Percentiles rank a stretch among this genome's conserved stretches.
These are phyloP conservation scores for Eleutherodactylus coqui DNA, from an alignment of 2,797 vertebrate species.

Conservation along the genomic window DNA sequence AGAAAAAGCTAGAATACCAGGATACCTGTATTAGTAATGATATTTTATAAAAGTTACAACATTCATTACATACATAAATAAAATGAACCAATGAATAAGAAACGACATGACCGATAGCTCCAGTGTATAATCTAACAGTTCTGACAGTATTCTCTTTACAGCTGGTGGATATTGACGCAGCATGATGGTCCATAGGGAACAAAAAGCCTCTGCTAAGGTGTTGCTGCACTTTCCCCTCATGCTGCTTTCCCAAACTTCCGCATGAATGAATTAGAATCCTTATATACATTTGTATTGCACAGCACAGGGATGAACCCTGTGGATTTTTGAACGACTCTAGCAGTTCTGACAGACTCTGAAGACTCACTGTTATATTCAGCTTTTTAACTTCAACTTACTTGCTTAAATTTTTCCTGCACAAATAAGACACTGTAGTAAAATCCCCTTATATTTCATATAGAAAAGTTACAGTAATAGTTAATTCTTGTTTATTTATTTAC, in stretches of 20 bases:
- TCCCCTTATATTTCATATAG: too few species aligned
- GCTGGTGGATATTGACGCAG: constrained; percentile 40
- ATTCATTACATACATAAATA: constrained; percentile 26
- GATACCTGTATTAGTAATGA: constrained; percentile 25
- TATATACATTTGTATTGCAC: constrained; percentile 53
- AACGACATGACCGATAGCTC: constrained; percentile 11
- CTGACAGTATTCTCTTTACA: constrained; percentile 42
- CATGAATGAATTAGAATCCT: constrained; percentile 51
- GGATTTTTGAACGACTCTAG: constrained; percentile 53
- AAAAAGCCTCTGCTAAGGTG: constrained; percentile 44
- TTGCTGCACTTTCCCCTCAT: constrained; percentile 49
- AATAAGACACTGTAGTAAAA: neutral
- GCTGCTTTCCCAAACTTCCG: constrained; percentile 54
- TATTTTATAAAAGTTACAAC: neutral
- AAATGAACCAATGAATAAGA: constrained; percentile 14
- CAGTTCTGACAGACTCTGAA: constrained; percentile 36
- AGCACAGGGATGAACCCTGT: constrained; percentile 45
- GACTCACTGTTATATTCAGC: constrained; percentile 18
- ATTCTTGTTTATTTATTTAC: neutral
- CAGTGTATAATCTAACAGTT: constrained; percentile 37
- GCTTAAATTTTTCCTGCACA: constrained; percentile 11
- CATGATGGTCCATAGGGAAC: constrained; percentile 49
- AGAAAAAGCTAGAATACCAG: neutral
- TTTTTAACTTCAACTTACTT: constrained; percentile 35
- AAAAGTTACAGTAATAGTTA: neutral